Evolutionary conservation across 1,140 invertebrate genomes (phyloP).

Genomic region (Drosophila lacertosa): DNA sequence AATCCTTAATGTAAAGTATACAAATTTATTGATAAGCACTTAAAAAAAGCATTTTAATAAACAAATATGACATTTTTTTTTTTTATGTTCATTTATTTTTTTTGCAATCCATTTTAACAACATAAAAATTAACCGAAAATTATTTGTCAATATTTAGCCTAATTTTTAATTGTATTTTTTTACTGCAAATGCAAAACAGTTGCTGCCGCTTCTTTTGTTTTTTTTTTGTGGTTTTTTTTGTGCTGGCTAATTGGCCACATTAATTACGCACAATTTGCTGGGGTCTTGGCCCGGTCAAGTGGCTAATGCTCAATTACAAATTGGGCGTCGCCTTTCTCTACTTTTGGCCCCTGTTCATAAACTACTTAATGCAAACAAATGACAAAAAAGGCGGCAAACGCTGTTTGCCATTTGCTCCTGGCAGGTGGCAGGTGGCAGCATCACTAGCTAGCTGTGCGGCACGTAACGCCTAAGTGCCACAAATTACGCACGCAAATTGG

Average conservation of each 20-base stretch:
- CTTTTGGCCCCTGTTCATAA: too few species aligned
- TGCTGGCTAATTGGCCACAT: slow-evolving; percentile 68
- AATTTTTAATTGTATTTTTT: background rate
- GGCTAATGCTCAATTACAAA: slow-evolving; percentile 71
- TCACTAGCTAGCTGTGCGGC: slow-evolving; percentile 43
- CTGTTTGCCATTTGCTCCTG: slow-evolving; percentile 51
- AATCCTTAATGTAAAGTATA: too few species aligned
- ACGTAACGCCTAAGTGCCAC: slow-evolving; percentile 77
- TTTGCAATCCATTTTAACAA: too few species aligned
- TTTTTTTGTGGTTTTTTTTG: slow-evolving; percentile 39
- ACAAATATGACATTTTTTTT: too few species aligned
- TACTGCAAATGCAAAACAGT: background rate
- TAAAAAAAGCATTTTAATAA: too few species aligned
- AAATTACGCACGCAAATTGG: slow-evolving; percentile 82
- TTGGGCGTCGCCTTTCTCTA: slow-evolving; percentile 29
- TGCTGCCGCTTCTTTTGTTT: background rate
- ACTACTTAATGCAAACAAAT: slow-evolving; percentile 75
- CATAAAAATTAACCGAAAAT: too few species aligned
- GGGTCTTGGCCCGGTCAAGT: slow-evolving; percentile 16
- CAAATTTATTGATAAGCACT: too few species aligned
- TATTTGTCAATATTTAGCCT: too few species aligned
- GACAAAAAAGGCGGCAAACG: slow-evolving; percentile 49
- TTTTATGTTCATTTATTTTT: too few species aligned
- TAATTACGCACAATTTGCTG: slow-evolving; percentile 69
- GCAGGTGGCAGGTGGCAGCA: too few species aligned